Percentiles rank a stretch among this genome's conserved stretches.
Evolutionary conservation across 1,140 invertebrate genomes (phyloP).

Genomic region (Homalodisca vitripennis): DNA sequence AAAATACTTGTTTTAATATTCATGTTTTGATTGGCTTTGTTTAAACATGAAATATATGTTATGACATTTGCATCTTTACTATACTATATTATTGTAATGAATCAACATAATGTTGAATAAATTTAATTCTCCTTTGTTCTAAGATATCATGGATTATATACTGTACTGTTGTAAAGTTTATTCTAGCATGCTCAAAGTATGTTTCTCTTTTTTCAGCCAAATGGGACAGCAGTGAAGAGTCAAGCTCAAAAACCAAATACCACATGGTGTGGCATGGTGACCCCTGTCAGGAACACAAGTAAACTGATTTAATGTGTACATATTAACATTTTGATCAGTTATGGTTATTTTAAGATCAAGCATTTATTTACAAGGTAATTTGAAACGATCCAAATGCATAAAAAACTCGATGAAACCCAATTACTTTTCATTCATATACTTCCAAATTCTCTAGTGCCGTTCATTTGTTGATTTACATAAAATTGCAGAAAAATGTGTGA

Average conservation of each 20-base stretch:
- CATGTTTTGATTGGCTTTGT: background rate
- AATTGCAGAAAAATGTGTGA: too few species aligned
- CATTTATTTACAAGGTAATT: background rate
- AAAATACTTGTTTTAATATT: too few species aligned
- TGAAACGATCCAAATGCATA: background rate
- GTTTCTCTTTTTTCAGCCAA: slow-evolving; percentile 49
- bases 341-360: background rate
- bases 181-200: too few species aligned
- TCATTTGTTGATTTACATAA: background rate
- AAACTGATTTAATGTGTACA: slow-evolving; percentile 38
- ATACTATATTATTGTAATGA: background rate
- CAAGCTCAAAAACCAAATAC: slow-evolving; percentile 53
- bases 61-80: background rate
- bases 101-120: background rate
- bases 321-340: too few species aligned
- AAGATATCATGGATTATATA: slow-evolving; percentile 6
- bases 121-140: background rate
- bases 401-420: background rate
- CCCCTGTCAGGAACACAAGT: slow-evolving; percentile 48
- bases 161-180: slow-evolving; percentile 18
- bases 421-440: background rate
- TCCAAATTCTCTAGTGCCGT: background rate
- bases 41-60: background rate
- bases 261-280: slow-evolving; percentile 50
- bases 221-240: slow-evolving; percentile 53